Conservation (phyloP, 2,113 vertebrate species). For the Vulpes lagopus region DNA sequence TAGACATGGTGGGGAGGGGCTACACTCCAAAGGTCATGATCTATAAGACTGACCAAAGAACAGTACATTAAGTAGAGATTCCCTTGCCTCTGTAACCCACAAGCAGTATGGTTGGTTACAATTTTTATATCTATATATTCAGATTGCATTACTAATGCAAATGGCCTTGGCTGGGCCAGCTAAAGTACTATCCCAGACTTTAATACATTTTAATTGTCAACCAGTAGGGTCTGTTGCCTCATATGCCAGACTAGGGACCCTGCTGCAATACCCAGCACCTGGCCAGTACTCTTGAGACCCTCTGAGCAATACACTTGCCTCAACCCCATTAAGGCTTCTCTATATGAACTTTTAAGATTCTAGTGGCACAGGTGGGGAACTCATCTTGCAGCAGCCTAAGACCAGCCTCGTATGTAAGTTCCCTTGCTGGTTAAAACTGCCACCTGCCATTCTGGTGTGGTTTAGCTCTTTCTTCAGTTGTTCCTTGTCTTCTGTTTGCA, state of each 20-base stretch:
- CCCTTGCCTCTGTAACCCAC: not conserved
- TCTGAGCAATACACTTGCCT: not conserved
- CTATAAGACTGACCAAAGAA: not conserved
- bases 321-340: not conserved
- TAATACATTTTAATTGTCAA: not conserved
- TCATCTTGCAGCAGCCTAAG: not conserved
- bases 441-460: not conserved
- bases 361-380: not conserved
- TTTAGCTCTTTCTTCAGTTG: not conserved
- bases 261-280: not conserved
- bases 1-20: not conserved
- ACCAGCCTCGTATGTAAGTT: not conserved
- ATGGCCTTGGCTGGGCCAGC: not conserved
- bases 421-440: not conserved
- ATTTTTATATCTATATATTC: not conserved
- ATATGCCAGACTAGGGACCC: not conserved
- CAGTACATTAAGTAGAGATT: not conserved
- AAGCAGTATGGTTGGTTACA: not conserved
- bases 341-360: not conserved
- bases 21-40: not conserved
- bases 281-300: not conserved
- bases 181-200: not conserved
- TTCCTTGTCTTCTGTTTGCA: not conserved
- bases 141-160: not conserved
- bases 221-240: not conserved